These are phyloP conservation scores for Fissipunctia ypsillon DNA, from an alignment of 2,888 invertebrate species.

Conservation along the genomic window DNA sequence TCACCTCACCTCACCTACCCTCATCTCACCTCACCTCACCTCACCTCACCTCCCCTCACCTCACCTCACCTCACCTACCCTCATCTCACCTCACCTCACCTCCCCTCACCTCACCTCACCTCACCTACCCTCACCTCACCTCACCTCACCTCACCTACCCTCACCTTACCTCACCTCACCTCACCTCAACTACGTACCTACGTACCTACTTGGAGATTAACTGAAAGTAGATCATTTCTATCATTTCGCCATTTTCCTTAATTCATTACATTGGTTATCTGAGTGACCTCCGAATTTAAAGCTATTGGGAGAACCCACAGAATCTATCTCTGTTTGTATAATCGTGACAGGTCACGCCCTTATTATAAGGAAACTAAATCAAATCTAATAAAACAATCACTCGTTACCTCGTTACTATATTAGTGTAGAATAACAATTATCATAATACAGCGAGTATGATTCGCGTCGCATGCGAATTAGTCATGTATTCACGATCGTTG, in stretches of 20 bases:
- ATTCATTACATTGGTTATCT: background rate
- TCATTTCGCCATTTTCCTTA: background rate
- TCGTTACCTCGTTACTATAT: background rate
- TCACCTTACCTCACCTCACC: too few relatives aligned
- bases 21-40: too few relatives aligned
- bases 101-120: background rate
- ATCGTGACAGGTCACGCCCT: conserved; percentile 1
- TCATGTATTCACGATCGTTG: conserved; percentile 22
- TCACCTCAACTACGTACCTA: background rate
- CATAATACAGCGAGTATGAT: conserved; percentile 37
- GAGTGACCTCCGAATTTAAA: background rate
- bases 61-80: background rate
- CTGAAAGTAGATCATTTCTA: background rate
- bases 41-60: background rate
- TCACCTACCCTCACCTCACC: too few relatives aligned
- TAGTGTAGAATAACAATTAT: conserved; percentile 16
- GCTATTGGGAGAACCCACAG: background rate
- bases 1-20: background rate
- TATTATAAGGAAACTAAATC: conserved; percentile 4
- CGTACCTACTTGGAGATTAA: background rate
- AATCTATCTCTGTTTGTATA: background rate
- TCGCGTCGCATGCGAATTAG: conserved; percentile 35
- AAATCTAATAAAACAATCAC: background rate
- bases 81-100: background rate
- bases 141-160: background rate